Evolutionary conservation across 2,888 invertebrate genomes (phyloP).

Genomic region (Bugulina stolonifera): DNA sequence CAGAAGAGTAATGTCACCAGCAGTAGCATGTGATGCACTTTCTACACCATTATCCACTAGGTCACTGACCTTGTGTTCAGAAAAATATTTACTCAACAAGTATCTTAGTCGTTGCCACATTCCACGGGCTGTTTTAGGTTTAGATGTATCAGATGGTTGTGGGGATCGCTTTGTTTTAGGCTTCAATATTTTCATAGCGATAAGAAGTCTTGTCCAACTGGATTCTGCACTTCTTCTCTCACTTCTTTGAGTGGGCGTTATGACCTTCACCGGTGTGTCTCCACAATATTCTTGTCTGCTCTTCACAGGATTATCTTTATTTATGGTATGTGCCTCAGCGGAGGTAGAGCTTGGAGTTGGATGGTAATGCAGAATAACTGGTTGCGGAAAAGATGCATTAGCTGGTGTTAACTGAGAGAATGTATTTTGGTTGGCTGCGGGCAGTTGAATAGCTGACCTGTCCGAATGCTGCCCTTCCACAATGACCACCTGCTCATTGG

Average conservation of each 20-base stretch:
- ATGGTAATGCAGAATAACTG: no score
- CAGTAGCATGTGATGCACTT: no score
- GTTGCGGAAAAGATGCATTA: no score
- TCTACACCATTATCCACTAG: no score
- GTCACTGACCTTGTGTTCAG: neutral
- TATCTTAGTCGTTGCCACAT: constrained; percentile 22
- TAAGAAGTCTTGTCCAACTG: constrained; percentile 13
- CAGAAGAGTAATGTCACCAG: no score
- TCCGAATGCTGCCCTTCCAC: no score
- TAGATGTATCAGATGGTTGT: neutral
- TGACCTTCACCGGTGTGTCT: neutral
- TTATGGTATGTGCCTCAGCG: no score
- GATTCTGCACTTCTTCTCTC: neutral
- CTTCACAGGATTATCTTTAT: neutral
- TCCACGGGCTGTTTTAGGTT: neutral
- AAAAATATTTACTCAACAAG: neutral
- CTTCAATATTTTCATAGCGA: constrained; percentile 11
- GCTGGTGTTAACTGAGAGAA: no score
- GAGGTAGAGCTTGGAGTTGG: no score
- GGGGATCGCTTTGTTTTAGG: neutral
- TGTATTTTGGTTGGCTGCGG: no score
- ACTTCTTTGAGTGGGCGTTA: neutral
- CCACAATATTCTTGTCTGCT: neutral
- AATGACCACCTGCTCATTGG: no score
- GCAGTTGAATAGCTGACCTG: no score